Percentiles rank a stretch among this genome's conserved stretches.
Evolutionary conservation across 2,888 invertebrate genomes (phyloP).

Genomic region (Pecten maximus): DNA sequence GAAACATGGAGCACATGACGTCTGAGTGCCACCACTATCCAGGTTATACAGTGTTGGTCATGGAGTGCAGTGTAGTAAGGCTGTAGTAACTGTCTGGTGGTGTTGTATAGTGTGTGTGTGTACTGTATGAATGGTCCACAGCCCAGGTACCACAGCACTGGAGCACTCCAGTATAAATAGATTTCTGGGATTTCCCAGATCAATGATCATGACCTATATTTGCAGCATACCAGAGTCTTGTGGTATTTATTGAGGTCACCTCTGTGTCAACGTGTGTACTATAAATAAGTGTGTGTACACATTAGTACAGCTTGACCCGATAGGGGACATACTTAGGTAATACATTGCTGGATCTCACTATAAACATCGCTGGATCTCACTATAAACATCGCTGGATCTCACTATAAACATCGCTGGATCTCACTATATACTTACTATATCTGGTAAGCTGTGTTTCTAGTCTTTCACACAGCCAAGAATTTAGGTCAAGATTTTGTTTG

Average conservation of each 20-base stretch:
- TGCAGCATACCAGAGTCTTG: constrained; percentile 25
- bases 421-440: too few species aligned
- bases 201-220: constrained; percentile 35
- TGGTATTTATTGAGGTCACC: constrained; percentile 15
- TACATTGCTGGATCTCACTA: too few species aligned
- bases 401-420: too few species aligned
- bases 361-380: too few species aligned
- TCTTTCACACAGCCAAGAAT: too few species aligned
- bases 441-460: too few species aligned
- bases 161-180: not conserved
- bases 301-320: not conserved
- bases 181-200: constrained; percentile 31
- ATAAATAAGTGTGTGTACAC: not conserved
- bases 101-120: constrained; percentile 29
- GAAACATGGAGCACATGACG: not conserved
- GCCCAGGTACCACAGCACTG: constrained; percentile 23
- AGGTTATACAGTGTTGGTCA: constrained; percentile 12
- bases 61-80: constrained; percentile 6
- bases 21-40: not conserved
- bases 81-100: not conserved
- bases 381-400: too few species aligned
- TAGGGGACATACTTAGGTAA: too few species aligned
- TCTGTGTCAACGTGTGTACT: not conserved
- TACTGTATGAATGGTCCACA: constrained; percentile 35
- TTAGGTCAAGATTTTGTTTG: too few species aligned